Conservation (phyloP, 2,113 vertebrate species). For the Numida meleagris region DNA sequence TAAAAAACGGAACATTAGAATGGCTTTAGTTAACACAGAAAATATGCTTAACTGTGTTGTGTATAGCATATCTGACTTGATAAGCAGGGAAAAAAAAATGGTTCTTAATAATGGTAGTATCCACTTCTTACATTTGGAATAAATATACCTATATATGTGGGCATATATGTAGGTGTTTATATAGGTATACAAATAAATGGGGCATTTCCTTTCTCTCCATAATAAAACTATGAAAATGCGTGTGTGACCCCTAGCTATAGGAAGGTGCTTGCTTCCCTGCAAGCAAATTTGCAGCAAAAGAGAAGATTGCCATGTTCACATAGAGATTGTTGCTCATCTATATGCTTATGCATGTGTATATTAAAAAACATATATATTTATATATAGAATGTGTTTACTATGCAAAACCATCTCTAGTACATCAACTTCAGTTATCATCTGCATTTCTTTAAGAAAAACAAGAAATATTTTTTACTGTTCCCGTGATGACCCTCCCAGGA, state of each 20-base stretch:
- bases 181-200: not conserved
- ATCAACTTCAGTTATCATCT: not conserved
- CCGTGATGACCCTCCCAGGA: not conserved
- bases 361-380: not conserved
- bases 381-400: not conserved
- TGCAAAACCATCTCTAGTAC: not conserved
- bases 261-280: not conserved
- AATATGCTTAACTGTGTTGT: not conserved
- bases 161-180: rapidly evolving
- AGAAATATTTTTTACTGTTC: not conserved
- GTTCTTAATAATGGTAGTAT: not conserved
- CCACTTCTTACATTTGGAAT: not conserved
- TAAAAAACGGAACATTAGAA: not conserved
- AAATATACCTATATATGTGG: too few relatives aligned
- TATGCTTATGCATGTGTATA: not conserved
- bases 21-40: not conserved
- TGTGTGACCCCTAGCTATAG: not conserved
- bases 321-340: not conserved
- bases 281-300: not conserved
- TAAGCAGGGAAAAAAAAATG: not conserved
- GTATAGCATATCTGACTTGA: not conserved
- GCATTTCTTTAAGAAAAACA: not conserved
- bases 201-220: not conserved
- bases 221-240: not conserved
- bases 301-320: not conserved